phyloP scores from a whole-genome alignment of 2,797 vertebrate genomes.

The Manis pentadactyla region DNA sequence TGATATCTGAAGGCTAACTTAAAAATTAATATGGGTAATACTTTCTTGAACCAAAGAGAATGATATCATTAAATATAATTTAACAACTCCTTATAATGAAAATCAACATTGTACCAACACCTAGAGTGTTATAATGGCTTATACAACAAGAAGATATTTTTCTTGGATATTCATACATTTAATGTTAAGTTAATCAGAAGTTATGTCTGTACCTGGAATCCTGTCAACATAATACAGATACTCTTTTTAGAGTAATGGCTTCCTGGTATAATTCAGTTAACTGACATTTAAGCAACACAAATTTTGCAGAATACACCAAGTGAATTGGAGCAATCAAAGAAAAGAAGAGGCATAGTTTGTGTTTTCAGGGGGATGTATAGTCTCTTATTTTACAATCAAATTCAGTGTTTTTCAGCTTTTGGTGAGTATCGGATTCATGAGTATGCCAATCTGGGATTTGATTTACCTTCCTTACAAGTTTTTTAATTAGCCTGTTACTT shows the following conservation, averaged over 20 bases:
- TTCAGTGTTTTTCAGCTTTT: not conserved
- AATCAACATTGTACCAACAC: not conserved
- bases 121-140: not conserved
- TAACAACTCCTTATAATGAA: constrained; percentile 27
- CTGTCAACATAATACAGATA: not conserved
- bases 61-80: constrained; percentile 41
- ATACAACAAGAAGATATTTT: not conserved
- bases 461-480: not conserved
- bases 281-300: not conserved
- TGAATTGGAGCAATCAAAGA: not conserved
- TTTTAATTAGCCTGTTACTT: not conserved
- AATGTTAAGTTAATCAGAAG: constrained; percentile 28
- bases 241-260: not conserved
- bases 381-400: not conserved
- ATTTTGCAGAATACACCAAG: not conserved
- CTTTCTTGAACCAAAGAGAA: constrained; percentile 54
- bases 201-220: not conserved
- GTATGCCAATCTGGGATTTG: not conserved
- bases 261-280: not conserved
- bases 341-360: not conserved
- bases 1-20: not conserved
- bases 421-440: not conserved
- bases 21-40: constrained; percentile 21
- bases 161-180: not conserved
- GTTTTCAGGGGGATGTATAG: not conserved